Conservation (phyloP, 2,888 invertebrate genomes). For the Hartigia nigra region DNA sequence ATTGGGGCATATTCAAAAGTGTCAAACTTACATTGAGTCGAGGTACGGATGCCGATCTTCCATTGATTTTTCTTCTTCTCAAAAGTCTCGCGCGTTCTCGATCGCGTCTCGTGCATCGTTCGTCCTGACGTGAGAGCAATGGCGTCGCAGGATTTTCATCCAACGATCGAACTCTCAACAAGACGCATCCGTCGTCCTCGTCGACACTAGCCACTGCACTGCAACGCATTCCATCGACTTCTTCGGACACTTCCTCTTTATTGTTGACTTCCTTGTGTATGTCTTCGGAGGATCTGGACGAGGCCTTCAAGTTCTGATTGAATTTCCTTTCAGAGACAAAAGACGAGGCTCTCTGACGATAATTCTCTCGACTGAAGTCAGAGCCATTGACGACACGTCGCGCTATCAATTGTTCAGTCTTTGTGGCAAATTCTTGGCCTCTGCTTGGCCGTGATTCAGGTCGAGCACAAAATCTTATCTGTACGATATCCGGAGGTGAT, state of each 20-base stretch:
- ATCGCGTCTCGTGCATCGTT: constrained; percentile 58
- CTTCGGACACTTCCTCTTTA: constrained; percentile 7
- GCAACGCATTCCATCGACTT: constrained; percentile 36
- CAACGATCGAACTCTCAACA: constrained; percentile 51
- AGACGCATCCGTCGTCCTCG: constrained; percentile 55
- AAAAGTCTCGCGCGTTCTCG: constrained; percentile 61
- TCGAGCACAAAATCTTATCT: constrained; percentile 22
- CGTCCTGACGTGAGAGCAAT: constrained; percentile 47
- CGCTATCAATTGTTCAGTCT: constrained; percentile 44
- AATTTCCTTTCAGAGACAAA: constrained; percentile 45
- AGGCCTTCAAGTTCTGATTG: constrained; percentile 20
- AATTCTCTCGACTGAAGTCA: constrained; percentile 7
- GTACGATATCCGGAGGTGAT: constrained; percentile 18
- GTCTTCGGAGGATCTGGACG: constrained; percentile 40
- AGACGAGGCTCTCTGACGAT: constrained; percentile 45
- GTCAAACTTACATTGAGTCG: constrained; percentile 58
- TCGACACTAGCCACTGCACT: constrained; percentile 36
- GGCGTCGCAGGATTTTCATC: constrained; percentile 32
- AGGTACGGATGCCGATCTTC: constrained; percentile 65
- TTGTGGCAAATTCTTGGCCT: constrained; percentile 35
- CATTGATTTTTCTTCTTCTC: constrained; percentile 59
- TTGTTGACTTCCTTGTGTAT: constrained; percentile 20
- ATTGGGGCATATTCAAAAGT: background rate
- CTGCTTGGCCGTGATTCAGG: constrained; percentile 12
- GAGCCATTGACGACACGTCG: constrained; percentile 21